Evolutionary conservation across 2,797 vertebrate genomes (phyloP), one percentile per base, ranked within the genome.

Genomic region (Synanceia verrucosa): DNA sequence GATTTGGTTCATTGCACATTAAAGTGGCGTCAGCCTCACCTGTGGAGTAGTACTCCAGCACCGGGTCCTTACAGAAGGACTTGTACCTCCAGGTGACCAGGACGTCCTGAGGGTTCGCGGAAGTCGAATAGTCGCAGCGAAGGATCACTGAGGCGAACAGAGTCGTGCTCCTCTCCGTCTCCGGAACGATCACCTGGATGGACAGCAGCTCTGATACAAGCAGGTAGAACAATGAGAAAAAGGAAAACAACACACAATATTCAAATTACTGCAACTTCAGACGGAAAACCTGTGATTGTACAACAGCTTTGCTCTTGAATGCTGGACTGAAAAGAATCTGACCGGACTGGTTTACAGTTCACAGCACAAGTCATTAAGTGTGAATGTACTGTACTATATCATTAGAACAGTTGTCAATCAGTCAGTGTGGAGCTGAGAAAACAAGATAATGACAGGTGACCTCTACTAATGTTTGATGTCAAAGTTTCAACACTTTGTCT

Each of bases 1-100:
- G 3, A 4, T 70, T 19, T 26, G 19, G 24, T 23, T 24, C 4
- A 13, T 3, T 21, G 18, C 34, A 10, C 12, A 41, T 52, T 43
- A 13, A 55, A 62, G 47, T 19, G 6, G 2, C 0, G 4, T 21
- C 21, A 14, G 39, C 3, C 78, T 96, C 85, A 99, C 98, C 95
- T 71, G 91, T 90, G 19, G 96, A 96, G 82, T 97, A 97, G 89
- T 95, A 99, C 48, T 99, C 96, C 82, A 98, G 92, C 74, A 99
- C 92, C 0, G 98, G 98, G 82, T 99, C 98, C 89, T 96, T 97
- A 87, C 98, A 99, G 91, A 98, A 99, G 68, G 97, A 97, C 87
- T 99, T 99, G 93, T 72, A 99, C 66, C 86, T 94, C 98, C 98
- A 99, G 4, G 95, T 96, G 86, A 99, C 95, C n/a, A 96, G 88